Evolutionary conservation across 2,888 invertebrate species (phyloP), one percentile per base, ranked within the genome.

Genomic region (Nymphalis c-album): DNA sequence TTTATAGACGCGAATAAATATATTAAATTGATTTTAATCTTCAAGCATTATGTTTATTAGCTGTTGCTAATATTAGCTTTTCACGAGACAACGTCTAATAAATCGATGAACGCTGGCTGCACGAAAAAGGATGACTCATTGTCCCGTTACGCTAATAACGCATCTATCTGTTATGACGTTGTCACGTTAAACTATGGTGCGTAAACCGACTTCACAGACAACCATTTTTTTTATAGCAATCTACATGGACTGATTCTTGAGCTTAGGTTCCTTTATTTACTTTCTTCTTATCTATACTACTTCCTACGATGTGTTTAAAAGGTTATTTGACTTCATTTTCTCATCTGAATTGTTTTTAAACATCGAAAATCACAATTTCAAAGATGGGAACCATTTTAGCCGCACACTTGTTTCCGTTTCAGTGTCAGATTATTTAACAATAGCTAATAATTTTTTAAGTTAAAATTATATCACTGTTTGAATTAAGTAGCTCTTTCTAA

Each of bases 331-430:
- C 26, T 26, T 26, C 17, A 16, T 53, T 26, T 53, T 16, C 51
- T 22, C 2, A 13, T 22, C 53, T 26, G 26, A 17, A 26, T 2
- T 26, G n/a, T 55, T 31, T 55, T 18, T 4, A n/a, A 20, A n/a
- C 10, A 16, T 20, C 58, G 20, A 40, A 58, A n/a, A n/a, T n/a
- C n/a, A n/a, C n/a, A n/a, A 45, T 58, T 58, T 18, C 20, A n/a
- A 10, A 45, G 58, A 58, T 20, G 58, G 40, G 40, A 20, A 58
- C 20, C 20, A 58, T 45, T 58, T 45, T 40, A 58, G 35, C 35
- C 26, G 22, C 45, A 13, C 40, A 58, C 58, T 45, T 58, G 58
- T 2, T 45, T 45, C 58, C 20, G 20, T 20, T 58, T 58, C 40
- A 22, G 16, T 45, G 2, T 45, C 40, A 10, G 40, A 8, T 58